Evolutionary conservation across 2,797 vertebrate genomes (phyloP).

Genomic region (Carapus acus): DNA sequence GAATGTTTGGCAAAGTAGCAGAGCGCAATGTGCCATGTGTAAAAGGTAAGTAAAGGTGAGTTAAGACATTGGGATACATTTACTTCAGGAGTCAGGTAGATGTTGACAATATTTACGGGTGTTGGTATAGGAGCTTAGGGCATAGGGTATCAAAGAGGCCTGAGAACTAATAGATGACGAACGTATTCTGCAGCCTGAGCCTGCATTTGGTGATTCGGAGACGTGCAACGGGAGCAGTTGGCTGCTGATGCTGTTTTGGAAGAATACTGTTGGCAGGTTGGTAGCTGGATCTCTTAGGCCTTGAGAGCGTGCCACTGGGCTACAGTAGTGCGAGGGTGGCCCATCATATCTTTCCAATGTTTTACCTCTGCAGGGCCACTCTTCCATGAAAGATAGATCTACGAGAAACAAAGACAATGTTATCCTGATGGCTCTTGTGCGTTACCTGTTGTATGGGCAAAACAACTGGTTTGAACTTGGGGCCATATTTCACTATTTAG

Average conservation of each 20-base stretch:
- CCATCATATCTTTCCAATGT: slow-evolving; percentile 99
- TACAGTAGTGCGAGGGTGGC: slow-evolving; percentile 88
- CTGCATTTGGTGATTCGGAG: slow-evolving; percentile 30
- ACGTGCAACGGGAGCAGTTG: slow-evolving; percentile 33
- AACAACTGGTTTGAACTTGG: too few relatives aligned
- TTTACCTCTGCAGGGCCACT: slow-evolving; percentile 96
- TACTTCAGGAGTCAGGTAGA: slow-evolving; percentile 50
- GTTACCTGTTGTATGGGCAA: too few relatives aligned
- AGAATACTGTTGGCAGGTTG: slow-evolving; percentile 44
- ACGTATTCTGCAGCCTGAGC: slow-evolving; percentile 38
- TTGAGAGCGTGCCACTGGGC: slow-evolving; percentile 99
- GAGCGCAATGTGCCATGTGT: too few relatives aligned
- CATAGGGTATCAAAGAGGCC: slow-evolving; percentile 63
- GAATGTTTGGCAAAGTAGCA: slow-evolving; percentile 19
- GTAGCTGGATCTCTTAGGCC: slow-evolving; percentile 75
- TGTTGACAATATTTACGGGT: slow-evolving; percentile 45
- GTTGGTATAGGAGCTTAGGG: slow-evolving; percentile 49
- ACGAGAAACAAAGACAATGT: slow-evolving; percentile 23
- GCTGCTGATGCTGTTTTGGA: slow-evolving; percentile 38
- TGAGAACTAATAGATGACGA: slow-evolving; percentile 68
- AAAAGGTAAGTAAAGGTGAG: slow-evolving; percentile 38
- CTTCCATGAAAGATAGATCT: slow-evolving; percentile 99
- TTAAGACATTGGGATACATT: slow-evolving; percentile 54
- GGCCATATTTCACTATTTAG: too few relatives aligned
- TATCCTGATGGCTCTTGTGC: too few relatives aligned